phyloP scores from a whole-genome alignment of 2,888 invertebrate species.

The Chalcis sispes region DNA sequence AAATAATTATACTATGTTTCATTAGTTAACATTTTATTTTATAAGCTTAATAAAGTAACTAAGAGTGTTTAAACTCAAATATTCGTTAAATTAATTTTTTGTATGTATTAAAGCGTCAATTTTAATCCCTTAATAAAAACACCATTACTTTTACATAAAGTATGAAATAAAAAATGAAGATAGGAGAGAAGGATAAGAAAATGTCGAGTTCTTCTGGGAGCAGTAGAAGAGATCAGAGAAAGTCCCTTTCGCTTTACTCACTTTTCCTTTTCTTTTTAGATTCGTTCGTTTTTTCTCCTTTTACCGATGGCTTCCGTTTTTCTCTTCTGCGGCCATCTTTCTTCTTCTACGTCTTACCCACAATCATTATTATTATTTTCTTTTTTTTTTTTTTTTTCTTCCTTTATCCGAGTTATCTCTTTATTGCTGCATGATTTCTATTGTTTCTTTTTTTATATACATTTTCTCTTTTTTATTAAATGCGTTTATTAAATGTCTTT shows the following conservation, averaged over 20 bases:
- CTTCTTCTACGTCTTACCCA: constrained; percentile 31
- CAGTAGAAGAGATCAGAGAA: constrained; percentile 11
- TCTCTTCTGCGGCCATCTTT: constrained; percentile 25
- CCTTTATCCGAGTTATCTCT: constrained; percentile 8
- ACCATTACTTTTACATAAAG: constrained; percentile 1
- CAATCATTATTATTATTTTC: too few species aligned
- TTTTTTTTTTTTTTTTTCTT: not conserved
- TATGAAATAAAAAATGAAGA: not conserved
- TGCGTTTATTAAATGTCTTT: not conserved
- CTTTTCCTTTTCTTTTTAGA: constrained; percentile 34
- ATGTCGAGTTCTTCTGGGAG: not conserved
- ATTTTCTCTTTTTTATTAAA: constrained; percentile 10
- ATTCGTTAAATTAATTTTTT: not conserved
- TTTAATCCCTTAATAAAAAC: constrained; percentile 2
- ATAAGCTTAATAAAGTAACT: too few species aligned
- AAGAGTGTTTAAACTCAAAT: too few species aligned
- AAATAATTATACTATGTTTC: too few species aligned
- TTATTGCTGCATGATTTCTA: constrained; percentile 11
- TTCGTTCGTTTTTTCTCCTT: constrained; percentile 45
- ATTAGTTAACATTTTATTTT: too few species aligned
- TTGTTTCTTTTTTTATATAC: not conserved
- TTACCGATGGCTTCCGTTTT: constrained; percentile 32
- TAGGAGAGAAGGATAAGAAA: not conserved
- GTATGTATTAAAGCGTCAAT: not conserved
- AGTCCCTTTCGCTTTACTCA: not conserved